These are phyloP conservation scores for Mastomys coucha DNA, from an alignment of 2,113 vertebrate species.

Conservation along the genomic window DNA sequence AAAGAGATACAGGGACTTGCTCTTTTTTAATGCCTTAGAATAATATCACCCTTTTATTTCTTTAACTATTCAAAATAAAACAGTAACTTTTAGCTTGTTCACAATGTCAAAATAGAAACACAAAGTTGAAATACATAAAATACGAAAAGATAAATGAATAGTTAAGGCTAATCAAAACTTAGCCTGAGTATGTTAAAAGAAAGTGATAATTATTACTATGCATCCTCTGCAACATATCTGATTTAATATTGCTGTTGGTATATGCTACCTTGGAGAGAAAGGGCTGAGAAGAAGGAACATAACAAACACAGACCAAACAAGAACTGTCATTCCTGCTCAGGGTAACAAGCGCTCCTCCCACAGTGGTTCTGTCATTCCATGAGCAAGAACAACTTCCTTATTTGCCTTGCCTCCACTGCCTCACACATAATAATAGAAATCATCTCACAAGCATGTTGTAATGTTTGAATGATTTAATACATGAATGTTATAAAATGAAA, in stretches of 20 bases:
- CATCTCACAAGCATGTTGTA: background rate
- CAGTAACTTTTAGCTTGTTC: background rate
- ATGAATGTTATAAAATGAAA: background rate
- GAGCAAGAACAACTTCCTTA: background rate
- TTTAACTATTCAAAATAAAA: background rate
- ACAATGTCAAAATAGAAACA: background rate
- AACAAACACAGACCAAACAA: background rate
- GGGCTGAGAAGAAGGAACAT: background rate
- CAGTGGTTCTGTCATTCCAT: background rate
- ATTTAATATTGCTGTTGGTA: background rate
- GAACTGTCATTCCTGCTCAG: rapidly evolving
- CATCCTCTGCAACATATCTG: background rate
- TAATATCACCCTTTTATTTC: background rate
- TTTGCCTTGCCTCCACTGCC: background rate
- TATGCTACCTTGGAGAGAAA: background rate
- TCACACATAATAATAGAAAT: background rate
- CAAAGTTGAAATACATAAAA: background rate
- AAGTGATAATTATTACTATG: background rate
- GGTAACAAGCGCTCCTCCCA: background rate
- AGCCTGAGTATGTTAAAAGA: background rate
- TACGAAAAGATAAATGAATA: background rate
- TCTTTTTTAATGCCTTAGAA: background rate
- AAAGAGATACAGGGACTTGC: background rate
- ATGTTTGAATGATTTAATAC: slow-evolving; percentile 3
- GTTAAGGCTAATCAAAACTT: background rate